Conservation (phyloP, 2,888 invertebrate genomes). For the Troides oblongomaculatus region DNA sequence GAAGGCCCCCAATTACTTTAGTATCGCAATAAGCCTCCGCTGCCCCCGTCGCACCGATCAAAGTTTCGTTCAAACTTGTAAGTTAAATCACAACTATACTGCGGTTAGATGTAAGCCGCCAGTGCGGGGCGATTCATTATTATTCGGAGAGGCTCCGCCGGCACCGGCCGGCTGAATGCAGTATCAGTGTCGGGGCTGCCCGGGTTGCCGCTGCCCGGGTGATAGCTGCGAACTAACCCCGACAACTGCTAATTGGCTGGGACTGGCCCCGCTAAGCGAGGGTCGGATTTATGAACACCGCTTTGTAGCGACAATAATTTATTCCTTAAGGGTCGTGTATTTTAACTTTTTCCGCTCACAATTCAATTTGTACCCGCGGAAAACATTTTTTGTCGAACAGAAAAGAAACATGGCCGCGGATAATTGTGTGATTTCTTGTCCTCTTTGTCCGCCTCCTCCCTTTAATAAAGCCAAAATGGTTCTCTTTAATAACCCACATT, state of each 20-base stretch:
- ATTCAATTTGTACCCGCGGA: slow-evolving; percentile 26
- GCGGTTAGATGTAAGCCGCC: slow-evolving; percentile 34
- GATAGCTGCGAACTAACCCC: slow-evolving; percentile 52
- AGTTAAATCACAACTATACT: slow-evolving; percentile 38
- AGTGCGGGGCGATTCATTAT: slow-evolving; percentile 57
- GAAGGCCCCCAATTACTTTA: neutral
- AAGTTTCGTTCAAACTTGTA: slow-evolving; percentile 34
- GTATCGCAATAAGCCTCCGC: neutral
- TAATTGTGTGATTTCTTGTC: slow-evolving; percentile 27
- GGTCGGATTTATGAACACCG: slow-evolving; percentile 56
- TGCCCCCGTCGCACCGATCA: slow-evolving; percentile 12
- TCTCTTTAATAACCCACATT: slow-evolving; percentile 6
- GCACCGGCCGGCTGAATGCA: slow-evolving; percentile 65
- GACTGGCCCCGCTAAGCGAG: slow-evolving; percentile 51
- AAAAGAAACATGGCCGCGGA: slow-evolving; percentile 9
- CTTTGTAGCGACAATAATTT: slow-evolving; percentile 39
- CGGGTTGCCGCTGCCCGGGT: slow-evolving; percentile 48
- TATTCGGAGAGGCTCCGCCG: slow-evolving; percentile 58
- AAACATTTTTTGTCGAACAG: slow-evolving; percentile 19
- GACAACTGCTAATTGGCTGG: slow-evolving; percentile 59
- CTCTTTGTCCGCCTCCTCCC: slow-evolving; percentile 11
- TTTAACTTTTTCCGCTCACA: slow-evolving; percentile 21
- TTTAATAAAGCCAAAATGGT: slow-evolving; percentile 14
- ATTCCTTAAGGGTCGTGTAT: slow-evolving; percentile 12
- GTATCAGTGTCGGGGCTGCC: slow-evolving; percentile 61